Percentiles rank a stretch among this genome's conserved stretches.
Conservation (phyloP, 1,140 invertebrate species). For the Polypedilum vanderplanki region DNA sequence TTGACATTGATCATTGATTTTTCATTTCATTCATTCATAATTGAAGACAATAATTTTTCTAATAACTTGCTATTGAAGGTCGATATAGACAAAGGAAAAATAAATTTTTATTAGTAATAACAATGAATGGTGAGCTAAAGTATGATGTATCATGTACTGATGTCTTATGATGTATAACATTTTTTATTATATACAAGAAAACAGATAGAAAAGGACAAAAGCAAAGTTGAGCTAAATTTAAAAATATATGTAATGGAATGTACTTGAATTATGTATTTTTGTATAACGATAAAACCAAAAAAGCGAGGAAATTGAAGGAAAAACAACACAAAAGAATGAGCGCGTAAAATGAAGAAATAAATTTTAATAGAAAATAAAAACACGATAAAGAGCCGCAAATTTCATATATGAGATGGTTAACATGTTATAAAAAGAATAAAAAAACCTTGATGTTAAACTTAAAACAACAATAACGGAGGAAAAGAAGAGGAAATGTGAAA, state of each 20-base stretch:
- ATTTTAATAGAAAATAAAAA: neutral
- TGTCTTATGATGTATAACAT: slow-evolving; percentile 12
- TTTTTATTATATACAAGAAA: neutral
- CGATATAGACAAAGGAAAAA: too few species aligned
- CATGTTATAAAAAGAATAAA: neutral
- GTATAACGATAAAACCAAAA: neutral
- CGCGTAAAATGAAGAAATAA: neutral
- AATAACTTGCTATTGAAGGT: too few species aligned
- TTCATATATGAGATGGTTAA: slow-evolving; percentile 5
- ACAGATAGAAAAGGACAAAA: neutral
- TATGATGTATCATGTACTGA: neutral
- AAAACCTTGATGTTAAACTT: neutral
- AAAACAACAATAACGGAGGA: neutral
- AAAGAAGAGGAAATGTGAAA: too few species aligned
- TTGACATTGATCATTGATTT: too few species aligned
- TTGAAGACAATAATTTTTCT: too few species aligned
- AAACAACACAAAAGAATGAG: neutral
- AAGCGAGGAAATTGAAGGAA: neutral
- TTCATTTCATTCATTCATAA: too few species aligned
- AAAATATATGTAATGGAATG: neutral
- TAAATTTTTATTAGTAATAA: too few species aligned
- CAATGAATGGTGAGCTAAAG: too few species aligned
- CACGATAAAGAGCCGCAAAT: neutral
- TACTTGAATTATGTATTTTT: neutral
- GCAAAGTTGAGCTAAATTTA: neutral